phyloP scores from a whole-genome alignment of 2,113 vertebrate species.

The Silurus asotus region DNA sequence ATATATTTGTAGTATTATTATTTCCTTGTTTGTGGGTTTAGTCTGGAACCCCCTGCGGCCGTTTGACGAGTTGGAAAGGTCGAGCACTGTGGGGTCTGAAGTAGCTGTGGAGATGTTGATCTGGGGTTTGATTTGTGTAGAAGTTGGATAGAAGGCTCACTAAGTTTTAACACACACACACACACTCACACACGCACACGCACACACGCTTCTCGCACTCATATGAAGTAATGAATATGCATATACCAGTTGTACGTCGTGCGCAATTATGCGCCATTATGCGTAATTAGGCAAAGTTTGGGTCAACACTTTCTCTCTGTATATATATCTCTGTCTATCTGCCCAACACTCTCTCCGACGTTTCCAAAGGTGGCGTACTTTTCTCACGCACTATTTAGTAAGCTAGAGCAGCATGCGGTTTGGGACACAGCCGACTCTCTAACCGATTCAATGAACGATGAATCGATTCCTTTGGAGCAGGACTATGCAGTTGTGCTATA shows the following conservation, averaged over 20 bases:
- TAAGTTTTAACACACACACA: neutral
- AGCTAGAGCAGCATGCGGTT: neutral
- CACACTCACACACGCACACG: neutral
- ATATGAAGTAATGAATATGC: neutral
- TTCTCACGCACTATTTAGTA: neutral
- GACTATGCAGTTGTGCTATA: neutral
- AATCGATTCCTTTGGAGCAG: neutral
- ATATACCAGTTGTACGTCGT: neutral
- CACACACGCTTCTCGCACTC: neutral
- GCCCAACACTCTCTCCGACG: neutral
- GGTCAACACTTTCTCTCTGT: neutral
- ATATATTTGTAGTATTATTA: too few relatives aligned
- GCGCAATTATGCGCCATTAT: neutral
- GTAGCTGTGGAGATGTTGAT: too few relatives aligned
- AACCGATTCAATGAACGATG: neutral
- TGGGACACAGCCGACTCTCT: neutral
- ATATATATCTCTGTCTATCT: neutral
- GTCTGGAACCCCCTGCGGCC: too few relatives aligned
- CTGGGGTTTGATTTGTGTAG: neutral
- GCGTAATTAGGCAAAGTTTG: neutral
- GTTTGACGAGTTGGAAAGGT: too few relatives aligned
- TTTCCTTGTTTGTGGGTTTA: too few relatives aligned
- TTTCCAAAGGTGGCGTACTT: neutral
- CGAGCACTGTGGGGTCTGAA: too few relatives aligned
- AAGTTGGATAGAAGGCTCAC: neutral